Percentiles rank a stretch among this genome's conserved stretches.
Conservation (phyloP, 2,888 invertebrate species). For the Melanotus villosus region DNA sequence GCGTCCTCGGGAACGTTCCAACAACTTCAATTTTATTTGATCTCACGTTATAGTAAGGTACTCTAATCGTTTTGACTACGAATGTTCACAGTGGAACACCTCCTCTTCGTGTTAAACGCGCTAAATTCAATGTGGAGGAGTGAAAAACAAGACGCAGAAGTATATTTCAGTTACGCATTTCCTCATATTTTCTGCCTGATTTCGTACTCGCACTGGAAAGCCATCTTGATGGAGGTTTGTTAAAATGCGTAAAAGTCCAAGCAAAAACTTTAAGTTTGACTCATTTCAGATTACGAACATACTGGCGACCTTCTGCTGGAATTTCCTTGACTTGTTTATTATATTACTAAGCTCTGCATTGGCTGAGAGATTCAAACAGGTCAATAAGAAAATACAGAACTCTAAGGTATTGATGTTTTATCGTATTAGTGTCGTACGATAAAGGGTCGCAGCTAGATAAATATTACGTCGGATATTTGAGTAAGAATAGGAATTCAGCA, state of each 20-base stretch:
- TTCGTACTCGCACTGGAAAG: conserved; percentile 69
- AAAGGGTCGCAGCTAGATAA: too few species aligned
- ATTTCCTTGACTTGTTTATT: conserved; percentile 81
- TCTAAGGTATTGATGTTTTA: too few species aligned
- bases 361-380: conserved; percentile 75
- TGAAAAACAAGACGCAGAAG: conserved; percentile 51
- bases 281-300: conserved; percentile 68
- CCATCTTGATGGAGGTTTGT: conserved; percentile 60
- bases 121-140: conserved; percentile 54
- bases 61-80: too few species aligned
- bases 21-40: background rate
- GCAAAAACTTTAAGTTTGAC: too few species aligned
- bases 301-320: conserved; percentile 79
- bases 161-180: conserved; percentile 62
- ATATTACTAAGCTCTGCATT: conserved; percentile 80
- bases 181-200: conserved; percentile 70
- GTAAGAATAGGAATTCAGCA: too few species aligned
- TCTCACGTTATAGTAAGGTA: too few species aligned
- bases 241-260: too few species aligned
- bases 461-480: too few species aligned
- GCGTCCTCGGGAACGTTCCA: too few species aligned
- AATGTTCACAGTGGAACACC: conserved; percentile 62
- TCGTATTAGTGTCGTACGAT: background rate
- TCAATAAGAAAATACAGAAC: conserved; percentile 53
- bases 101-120: conserved; percentile 60